Evolutionary conservation across 2,888 invertebrate genomes (phyloP), one percentile per base, ranked within the genome.

Genomic region (Coelogynopora nodosa): DNA sequence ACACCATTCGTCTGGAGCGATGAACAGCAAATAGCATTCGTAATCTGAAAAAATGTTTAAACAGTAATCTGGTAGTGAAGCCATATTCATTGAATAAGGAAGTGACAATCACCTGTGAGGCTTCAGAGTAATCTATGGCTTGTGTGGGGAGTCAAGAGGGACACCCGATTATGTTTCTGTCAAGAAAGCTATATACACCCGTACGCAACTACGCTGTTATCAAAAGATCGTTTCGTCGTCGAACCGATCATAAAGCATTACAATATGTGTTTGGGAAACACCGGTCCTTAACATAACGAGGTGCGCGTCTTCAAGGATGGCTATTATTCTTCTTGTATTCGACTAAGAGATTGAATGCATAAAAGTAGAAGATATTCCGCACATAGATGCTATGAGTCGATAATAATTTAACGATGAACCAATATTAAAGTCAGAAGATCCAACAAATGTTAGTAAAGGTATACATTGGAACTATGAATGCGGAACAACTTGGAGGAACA

Each of bases 1-100:
- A 49, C 49, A 49, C 49, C 49, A 49, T 49, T 49, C 49, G 49
- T 49, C 49, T 49, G 49, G 49, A 49, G 49, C 49, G 49, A 74
- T 74, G 74, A 74, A 74, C 74, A 74, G 23, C 74, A 74, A 74
- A 74, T 5, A 74, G 74, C 74, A 74, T 74, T 74, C 27, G 23
- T 74, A 23, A 74, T 23, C 74, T 74, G 27, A 74, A 74, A 13
- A 74, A 74, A 23, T 74, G 5, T 13, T 74, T 13, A 74, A n/a
- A 26, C 74, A 74, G 74, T 74, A 26, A 74, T 74, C 74, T 74
- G 74, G 74, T 74, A 74, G 74, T 74, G 74, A 74, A 74, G 27
- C 74, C 74, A 74, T 74, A 74, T 74, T 74, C 74, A 26, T 74
- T 74, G 10, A 74, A 74, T 74, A 74, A 74, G 74, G 10, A 74